Evolutionary conservation across 2,113 vertebrate genomes (phyloP), one percentile per base, ranked within the genome.

Genomic region (Zosterops hypoxanthus): DNA sequence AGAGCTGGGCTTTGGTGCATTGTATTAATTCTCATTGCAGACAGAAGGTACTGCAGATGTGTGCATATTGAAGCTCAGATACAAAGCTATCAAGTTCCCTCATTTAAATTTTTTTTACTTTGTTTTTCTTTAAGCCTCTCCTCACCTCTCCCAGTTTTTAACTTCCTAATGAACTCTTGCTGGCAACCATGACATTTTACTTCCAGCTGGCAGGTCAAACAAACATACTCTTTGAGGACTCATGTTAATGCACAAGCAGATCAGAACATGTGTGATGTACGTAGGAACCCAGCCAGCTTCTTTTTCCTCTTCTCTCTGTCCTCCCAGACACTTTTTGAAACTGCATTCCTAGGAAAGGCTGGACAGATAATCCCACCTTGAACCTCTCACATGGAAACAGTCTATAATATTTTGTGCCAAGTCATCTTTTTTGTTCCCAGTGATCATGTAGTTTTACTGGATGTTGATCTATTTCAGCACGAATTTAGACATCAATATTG

Each of bases 141-240:
- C 59, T 90, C 28, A 90, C 82, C 72, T 94, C 79, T 93, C 64
- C 56, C 47, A 83, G 39, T 68, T 97, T 94, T 93, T 92, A 66
- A 94, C 85, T 95, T 93, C 44, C 29, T 57, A 24, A 60, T 86
- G 90, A 96, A 94, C 82, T 59, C 64, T 77, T 91, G 31, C 52
- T 86, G 79, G 82, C 85, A 85, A 34, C 5, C 7, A 22, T 31
- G 49, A 28, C 26, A 19, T 61, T 86, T 92, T 39, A 39, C 8
- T 91, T 94, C 75, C 75, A 92, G 59, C 87, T 94, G 75, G 47
- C 55, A 90, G 41, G 86, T 78, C 59, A 90, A 88, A 92, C 29
- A 88, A 86, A 71, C 14, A 50, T 17, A 8, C 39, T 90, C 29
- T 86, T 41, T 92, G 68, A 85, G 71, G 61, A 46, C 22, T 78